Conservation (phyloP, 2,888 invertebrate genomes). For the Melanostoma mellinum region DNA sequence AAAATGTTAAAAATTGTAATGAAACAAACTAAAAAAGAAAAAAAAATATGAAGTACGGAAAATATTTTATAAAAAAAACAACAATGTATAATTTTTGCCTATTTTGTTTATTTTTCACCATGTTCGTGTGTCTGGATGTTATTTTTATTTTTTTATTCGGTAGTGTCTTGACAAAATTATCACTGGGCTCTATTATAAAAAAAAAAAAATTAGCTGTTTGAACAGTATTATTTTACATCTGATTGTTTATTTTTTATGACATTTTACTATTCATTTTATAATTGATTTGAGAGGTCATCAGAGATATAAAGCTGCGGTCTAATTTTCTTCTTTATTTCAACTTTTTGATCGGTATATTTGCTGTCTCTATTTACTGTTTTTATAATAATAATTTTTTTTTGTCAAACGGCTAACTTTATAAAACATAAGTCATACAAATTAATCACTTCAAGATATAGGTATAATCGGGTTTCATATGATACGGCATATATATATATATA, state of each 20-base stretch:
- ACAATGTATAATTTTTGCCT: slow-evolving; percentile 53
- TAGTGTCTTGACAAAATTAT: slow-evolving; percentile 58
- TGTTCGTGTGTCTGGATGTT: slow-evolving; percentile 46
- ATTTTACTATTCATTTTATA: slow-evolving; percentile 43
- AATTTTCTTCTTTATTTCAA: slow-evolving; percentile 14
- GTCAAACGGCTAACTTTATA: no score
- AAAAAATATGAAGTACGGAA: slow-evolving; percentile 32
- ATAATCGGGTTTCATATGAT: not conserved
- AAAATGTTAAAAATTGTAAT: slow-evolving; percentile 54
- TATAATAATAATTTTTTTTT: slow-evolving; percentile 6
- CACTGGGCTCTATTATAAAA: slow-evolving; percentile 58
- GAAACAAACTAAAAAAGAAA: slow-evolving; percentile 46
- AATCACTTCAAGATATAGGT: not conserved
- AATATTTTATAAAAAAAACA: slow-evolving; percentile 47
- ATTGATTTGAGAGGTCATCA: slow-evolving; percentile 64
- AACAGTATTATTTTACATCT: slow-evolving; percentile 52
- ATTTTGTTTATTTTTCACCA: slow-evolving; percentile 60
- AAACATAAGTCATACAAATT: not conserved
- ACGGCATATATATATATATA: slow-evolving; percentile 16
- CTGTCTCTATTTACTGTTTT: slow-evolving; percentile 36
- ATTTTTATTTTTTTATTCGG: slow-evolving; percentile 14
- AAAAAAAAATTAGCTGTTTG: slow-evolving; percentile 42
- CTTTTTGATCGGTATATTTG: not conserved
- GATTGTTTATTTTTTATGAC: slow-evolving; percentile 21
- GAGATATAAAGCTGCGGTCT: slow-evolving; percentile 65